These are phyloP conservation scores for Batillaria attramentaria DNA, from an alignment of 1,140 invertebrate species.

Conservation along the genomic window DNA sequence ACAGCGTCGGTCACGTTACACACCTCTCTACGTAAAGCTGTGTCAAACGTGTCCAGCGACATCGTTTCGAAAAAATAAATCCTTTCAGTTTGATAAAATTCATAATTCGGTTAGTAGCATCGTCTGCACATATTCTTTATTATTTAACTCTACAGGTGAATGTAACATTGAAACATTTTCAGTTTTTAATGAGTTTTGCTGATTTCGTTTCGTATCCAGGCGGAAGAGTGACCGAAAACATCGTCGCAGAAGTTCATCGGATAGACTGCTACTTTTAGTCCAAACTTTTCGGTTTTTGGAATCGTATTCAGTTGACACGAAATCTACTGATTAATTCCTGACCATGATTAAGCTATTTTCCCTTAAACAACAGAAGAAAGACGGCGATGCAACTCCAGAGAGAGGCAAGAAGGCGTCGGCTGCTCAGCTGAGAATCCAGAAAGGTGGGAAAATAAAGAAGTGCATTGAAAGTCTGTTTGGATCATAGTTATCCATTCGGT, in stretches of 20 bases:
- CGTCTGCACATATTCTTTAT: no score
- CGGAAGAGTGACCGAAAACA: conserved; percentile 24
- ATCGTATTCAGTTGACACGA: background rate
- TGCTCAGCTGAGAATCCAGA: conserved; percentile 95
- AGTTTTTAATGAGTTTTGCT: background rate
- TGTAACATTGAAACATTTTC: background rate
- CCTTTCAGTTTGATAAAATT: no score
- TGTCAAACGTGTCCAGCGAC: background rate
- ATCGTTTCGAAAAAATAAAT: background rate
- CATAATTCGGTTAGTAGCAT: no score
- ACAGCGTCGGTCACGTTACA: no score
- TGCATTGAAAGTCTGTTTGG: no score
- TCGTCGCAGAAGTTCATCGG: conserved; percentile 4
- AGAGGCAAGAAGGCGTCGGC: conserved; percentile 87
- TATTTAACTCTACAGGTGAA: no score
- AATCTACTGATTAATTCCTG: no score
- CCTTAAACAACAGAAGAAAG: conserved; percentile 97
- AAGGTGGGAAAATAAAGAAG: conserved; percentile 85
- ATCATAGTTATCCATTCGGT: no score
- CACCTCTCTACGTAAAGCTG: no score
- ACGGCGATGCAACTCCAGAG: conserved; percentile 83
- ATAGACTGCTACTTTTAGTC: background rate
- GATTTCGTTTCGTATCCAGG: conserved; percentile 14
- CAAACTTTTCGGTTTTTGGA: background rate
- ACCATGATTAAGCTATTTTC: conserved; percentile 98